Conservation (phyloP, 1,140 invertebrate species). For the Cydia pomonella region DNA sequence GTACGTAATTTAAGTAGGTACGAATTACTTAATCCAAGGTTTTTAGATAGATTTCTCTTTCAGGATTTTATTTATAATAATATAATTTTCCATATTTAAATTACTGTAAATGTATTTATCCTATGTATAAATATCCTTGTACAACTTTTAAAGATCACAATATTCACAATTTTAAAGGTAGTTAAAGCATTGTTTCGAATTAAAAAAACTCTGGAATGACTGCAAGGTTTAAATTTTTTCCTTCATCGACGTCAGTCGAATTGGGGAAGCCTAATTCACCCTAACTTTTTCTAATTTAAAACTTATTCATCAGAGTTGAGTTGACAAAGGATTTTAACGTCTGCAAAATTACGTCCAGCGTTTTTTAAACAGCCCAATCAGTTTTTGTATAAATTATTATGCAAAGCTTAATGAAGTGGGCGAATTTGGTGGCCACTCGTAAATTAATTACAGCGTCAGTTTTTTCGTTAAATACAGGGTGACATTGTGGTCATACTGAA, state of each 20-base stretch:
- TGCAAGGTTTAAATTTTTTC: neutral
- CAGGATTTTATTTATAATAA: no score
- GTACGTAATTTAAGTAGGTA: no score
- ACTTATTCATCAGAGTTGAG: constrained; percentile 42
- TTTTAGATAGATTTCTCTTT: no score
- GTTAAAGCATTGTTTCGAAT: no score
- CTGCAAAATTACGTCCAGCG: constrained; percentile 63
- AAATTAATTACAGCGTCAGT: constrained; percentile 7
- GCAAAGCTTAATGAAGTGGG: constrained; percentile 66
- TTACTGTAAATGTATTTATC: no score
- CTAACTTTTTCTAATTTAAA: constrained; percentile 33
- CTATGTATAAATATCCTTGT: no score
- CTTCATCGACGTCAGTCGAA: neutral
- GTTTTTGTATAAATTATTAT: constrained; percentile 62
- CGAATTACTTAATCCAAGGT: no score
- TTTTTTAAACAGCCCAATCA: constrained; percentile 56
- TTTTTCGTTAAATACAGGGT: neutral
- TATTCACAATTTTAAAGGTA: no score
- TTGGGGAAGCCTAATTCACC: constrained; percentile 4
- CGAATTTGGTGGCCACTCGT: constrained; percentile 23
- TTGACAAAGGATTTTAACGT: constrained; percentile 58
- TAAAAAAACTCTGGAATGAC: constrained; percentile 1
- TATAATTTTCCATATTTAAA: no score
- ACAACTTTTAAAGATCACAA: no score
- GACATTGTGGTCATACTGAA: no score